phyloP scores from a whole-genome alignment of 2,888 invertebrate species.

The Bombylius discolor region DNA sequence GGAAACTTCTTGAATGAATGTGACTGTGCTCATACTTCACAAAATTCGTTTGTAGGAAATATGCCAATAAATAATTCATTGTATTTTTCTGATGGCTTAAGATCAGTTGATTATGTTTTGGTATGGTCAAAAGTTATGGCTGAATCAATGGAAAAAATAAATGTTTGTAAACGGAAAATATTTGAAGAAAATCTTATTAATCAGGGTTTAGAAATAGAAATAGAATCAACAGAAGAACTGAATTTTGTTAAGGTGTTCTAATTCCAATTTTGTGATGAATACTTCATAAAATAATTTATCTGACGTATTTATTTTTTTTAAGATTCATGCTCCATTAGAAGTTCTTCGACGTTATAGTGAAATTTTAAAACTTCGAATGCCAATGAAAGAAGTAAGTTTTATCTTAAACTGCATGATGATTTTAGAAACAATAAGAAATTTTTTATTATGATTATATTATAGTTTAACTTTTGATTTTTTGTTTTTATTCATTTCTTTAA shows the following conservation, averaged over 20 bases:
- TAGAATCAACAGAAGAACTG: conserved; percentile 53
- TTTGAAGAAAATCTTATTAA: conserved; percentile 59
- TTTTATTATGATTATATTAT: background rate
- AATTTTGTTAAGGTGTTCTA: conserved; percentile 58
- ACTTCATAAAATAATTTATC: background rate
- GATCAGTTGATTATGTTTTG: conserved; percentile 65
- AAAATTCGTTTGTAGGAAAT: conserved; percentile 11
- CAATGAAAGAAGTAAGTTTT: conserved; percentile 73
- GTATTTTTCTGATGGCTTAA: conserved; percentile 54
- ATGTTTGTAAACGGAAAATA: conserved; percentile 41
- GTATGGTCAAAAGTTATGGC: conserved; percentile 58
- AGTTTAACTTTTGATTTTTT: no score
- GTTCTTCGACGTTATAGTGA: conserved; percentile 80
- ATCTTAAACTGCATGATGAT: conserved; percentile 42
- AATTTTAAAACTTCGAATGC: conserved; percentile 82
- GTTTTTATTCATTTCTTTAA: no score
- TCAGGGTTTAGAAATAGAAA: conserved; percentile 64
- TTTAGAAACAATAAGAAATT: conserved; percentile 26
- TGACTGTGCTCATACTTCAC: conserved; percentile 8
- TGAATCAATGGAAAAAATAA: conserved; percentile 30
- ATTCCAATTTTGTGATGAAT: background rate
- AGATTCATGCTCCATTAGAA: conserved; percentile 75
- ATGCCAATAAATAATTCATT: conserved; percentile 35
- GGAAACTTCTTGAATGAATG: background rate
- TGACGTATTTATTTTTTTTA: conserved; percentile 19